phyloP scores from a whole-genome alignment of 2,797 vertebrate genomes.

The Valencia hispanica region DNA sequence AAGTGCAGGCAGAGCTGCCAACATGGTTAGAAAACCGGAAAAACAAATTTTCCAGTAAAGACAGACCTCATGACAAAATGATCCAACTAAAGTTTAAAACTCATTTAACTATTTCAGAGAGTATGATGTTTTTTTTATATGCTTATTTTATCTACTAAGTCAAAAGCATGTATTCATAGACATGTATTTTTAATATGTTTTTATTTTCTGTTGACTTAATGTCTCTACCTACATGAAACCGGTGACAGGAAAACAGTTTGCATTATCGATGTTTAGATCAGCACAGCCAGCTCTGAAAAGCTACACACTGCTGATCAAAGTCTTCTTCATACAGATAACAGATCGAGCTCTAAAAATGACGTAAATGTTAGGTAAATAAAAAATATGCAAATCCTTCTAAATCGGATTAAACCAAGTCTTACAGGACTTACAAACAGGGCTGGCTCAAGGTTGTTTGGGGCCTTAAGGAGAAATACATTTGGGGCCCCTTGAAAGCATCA shows the following conservation, averaged over 20 bases:
- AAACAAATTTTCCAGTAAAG: neutral
- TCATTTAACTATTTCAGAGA: neutral
- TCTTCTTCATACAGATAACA: neutral
- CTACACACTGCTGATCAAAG: neutral
- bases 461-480: neutral
- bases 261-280: neutral
- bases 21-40: neutral
- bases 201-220: neutral
- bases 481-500: neutral
- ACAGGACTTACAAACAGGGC: too few relatives aligned
- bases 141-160: too few relatives aligned
- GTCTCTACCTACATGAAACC: neutral
- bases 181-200: too few relatives aligned
- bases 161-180: too few relatives aligned
- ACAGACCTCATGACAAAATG: neutral
- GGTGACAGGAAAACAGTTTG: neutral
- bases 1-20: neutral
- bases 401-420: neutral
- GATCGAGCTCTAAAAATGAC: neutral
- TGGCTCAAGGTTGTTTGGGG: neutral
- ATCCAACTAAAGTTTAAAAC: constrained; percentile 1
- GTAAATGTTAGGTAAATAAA: neutral
- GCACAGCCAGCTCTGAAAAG: neutral
- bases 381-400: neutral
- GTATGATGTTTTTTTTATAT: too few relatives aligned